Percentiles rank a stretch among this genome's conserved stretches.
These are phyloP conservation scores for Apodemia duryi DNA, from an alignment of 2,888 invertebrate genomes.

Conservation along the genomic window DNA sequence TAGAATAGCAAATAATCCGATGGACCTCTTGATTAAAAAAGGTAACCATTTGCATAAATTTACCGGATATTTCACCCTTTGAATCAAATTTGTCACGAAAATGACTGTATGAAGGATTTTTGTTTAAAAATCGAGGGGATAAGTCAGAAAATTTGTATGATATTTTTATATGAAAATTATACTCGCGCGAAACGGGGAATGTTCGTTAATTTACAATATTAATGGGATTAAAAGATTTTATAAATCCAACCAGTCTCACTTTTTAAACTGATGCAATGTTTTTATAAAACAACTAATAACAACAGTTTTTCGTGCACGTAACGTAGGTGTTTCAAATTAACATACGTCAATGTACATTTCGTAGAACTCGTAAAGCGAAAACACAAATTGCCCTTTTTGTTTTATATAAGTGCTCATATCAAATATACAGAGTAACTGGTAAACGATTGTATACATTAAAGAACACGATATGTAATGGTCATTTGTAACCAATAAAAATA, in stretches of 20 bases:
- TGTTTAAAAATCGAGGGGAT: too few relatives aligned
- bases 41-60: too few relatives aligned
- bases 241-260: not conserved
- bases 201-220: not conserved
- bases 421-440: not conserved
- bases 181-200: not conserved
- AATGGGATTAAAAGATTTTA: not conserved
- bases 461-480: too few relatives aligned
- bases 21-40: too few relatives aligned
- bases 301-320: slow-evolving; percentile 2
- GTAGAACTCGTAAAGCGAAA: not conserved
- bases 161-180: not conserved
- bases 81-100: too few relatives aligned
- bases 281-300: not conserved
- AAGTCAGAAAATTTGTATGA: too few relatives aligned
- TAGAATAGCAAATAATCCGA: too few relatives aligned
- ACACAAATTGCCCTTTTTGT: not conserved
- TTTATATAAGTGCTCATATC: not conserved
- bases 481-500: too few relatives aligned
- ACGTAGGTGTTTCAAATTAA: not conserved
- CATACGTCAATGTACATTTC: slow-evolving; percentile 1
- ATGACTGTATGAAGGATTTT: too few relatives aligned
- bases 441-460: too few relatives aligned
- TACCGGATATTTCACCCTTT: too few relatives aligned
- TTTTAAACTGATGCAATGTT: not conserved